phyloP scores from a whole-genome alignment of 2,113 vertebrate genomes.

The Sylvietta virens region DNA sequence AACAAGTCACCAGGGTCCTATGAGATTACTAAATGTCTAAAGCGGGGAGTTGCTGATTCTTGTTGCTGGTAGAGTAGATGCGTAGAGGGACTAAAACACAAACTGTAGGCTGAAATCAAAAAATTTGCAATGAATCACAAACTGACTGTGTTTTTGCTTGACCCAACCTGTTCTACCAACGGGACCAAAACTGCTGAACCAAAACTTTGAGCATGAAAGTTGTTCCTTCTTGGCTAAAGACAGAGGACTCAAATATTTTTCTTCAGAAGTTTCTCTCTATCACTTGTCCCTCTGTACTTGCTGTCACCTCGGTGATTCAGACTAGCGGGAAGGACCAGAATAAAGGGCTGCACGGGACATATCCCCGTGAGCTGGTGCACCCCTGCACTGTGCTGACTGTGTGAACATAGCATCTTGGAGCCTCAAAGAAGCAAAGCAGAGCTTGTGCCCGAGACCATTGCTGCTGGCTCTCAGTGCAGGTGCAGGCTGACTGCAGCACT shows the following conservation, averaged over 20 bases:
- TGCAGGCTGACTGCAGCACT: not conserved
- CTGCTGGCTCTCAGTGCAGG: not conserved
- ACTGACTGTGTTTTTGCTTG: not conserved
- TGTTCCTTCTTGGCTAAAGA: not conserved
- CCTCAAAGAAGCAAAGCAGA: not conserved
- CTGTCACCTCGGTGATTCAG: not conserved
- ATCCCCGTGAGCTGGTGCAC: fast-evolving
- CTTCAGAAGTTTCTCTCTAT: not conserved
- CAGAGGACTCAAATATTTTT: fast-evolving
- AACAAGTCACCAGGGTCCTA: not conserved
- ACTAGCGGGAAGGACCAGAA: fast-evolving
- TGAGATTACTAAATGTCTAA: not conserved
- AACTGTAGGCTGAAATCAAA: not conserved
- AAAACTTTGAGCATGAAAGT: not conserved
- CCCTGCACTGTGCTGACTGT: not conserved
- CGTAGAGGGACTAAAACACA: not conserved
- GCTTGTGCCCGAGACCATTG: not conserved
- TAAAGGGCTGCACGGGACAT: not conserved
- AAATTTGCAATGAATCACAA: not conserved
- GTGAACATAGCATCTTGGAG: not conserved
- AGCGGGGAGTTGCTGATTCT: not conserved
- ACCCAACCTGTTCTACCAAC: not conserved
- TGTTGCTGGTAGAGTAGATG: not conserved
- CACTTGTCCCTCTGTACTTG: not conserved
- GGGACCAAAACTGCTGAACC: not conserved